phyloP scores from a whole-genome alignment of 2,797 vertebrate species.

The Lepus townsendii region DNA sequence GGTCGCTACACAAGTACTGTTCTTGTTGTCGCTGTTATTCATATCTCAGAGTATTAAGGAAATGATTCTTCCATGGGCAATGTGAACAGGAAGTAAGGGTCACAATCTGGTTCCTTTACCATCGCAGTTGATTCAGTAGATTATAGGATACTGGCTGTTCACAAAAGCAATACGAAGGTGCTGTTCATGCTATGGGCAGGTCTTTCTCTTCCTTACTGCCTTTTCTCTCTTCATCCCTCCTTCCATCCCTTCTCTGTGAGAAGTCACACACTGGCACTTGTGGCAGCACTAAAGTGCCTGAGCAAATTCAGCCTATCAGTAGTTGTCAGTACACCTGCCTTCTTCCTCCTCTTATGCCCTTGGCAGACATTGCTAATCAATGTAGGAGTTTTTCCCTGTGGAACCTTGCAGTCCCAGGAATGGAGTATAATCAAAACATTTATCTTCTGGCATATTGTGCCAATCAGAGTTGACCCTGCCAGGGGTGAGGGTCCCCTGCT shows the following conservation, averaged over 20 bases:
- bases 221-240: neutral
- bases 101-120: too few species aligned
- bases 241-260: neutral
- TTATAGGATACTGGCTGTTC: neutral
- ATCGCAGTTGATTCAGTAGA: too few species aligned
- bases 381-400: neutral
- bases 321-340: fast-evolving
- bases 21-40: neutral
- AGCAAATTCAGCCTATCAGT: too few species aligned
- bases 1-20: neutral
- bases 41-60: neutral
- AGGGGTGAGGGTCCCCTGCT: neutral
- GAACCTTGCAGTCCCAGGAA: neutral
- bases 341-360: neutral
- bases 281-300: neutral
- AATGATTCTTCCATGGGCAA: neutral
- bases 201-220: neutral
- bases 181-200: fast-evolving
- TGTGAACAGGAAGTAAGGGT: neutral
- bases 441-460: neutral
- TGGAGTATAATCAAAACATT: neutral
- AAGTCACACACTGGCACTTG: neutral
- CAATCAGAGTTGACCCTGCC: neutral
- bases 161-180: neutral
- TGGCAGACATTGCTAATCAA: neutral